Evolutionary conservation across 37 sponge, comb jelly and placozoan species (phyloP).

Genomic region (Corticium candelabrum): DNA sequence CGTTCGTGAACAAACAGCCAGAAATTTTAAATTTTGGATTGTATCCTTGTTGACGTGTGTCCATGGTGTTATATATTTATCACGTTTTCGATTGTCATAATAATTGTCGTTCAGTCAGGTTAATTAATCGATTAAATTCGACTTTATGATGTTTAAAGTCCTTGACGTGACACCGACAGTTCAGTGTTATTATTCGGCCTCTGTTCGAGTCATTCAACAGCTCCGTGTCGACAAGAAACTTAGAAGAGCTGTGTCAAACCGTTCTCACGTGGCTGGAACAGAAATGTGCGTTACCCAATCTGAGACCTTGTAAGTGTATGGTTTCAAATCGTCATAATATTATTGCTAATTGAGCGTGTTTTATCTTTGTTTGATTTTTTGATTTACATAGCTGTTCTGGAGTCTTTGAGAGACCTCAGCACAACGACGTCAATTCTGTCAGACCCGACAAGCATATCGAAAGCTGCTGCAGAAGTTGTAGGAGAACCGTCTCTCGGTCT

Average conservation of each 20-base stretch:
- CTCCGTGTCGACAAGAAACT: constrained; percentile 45
- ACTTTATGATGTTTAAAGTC: neutral
- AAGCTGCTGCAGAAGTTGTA: neutral
- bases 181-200: constrained; percentile 60
- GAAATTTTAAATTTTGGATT: constrained; percentile 84
- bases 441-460: constrained; percentile 34
- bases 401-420: constrained; percentile 57
- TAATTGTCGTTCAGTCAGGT: too few species aligned
- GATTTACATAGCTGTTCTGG: constrained; percentile 49
- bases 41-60: too few species aligned
- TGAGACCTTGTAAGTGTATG: constrained; percentile 75
- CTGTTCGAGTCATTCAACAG: constrained; percentile 77
- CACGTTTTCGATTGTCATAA: too few species aligned
- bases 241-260: constrained; percentile 65
- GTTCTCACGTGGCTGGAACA: constrained; percentile 71
- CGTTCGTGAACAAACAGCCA: constrained; percentile 44
- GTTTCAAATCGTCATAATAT: too few species aligned
- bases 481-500: too few species aligned
- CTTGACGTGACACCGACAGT: constrained; percentile 29
- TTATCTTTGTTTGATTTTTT: neutral
- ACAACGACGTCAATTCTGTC: constrained; percentile 60
- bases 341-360: neutral
- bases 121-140: too few species aligned
- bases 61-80: too few species aligned
- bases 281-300: constrained; percentile 54